Percentiles rank a stretch among this genome's conserved stretches.
phyloP scores from a whole-genome alignment of 2,113 vertebrate genomes.

The Hylia prasina region DNA sequence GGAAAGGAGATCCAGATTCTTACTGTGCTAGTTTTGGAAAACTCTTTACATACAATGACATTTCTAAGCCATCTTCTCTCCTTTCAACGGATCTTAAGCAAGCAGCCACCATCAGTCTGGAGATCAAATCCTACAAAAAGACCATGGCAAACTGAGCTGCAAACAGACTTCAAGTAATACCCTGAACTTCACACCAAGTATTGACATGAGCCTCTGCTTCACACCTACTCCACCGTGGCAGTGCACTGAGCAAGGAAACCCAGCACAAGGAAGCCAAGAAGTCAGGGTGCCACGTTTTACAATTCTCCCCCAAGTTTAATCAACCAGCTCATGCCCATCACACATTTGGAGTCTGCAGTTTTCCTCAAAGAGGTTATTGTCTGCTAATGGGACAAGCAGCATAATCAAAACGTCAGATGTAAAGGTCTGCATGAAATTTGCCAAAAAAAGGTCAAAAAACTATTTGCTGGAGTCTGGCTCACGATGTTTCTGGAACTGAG shows the following conservation, averaged over 20 bases:
- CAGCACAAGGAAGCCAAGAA: background rate
- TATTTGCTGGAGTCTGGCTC: background rate
- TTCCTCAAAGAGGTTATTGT: background rate
- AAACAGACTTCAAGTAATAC: background rate
- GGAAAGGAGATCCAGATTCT: background rate
- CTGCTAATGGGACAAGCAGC: background rate
- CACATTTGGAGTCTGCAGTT: background rate
- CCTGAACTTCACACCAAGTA: background rate
- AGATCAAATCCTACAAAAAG: background rate
- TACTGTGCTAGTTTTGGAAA: background rate
- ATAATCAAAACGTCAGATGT: background rate
- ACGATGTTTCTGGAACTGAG: background rate
- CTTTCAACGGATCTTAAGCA: background rate
- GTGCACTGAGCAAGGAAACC: background rate
- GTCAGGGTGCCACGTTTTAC: background rate
- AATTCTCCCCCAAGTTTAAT: background rate
- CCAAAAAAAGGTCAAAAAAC: background rate
- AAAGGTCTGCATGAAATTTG: background rate
- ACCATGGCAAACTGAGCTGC: background rate
- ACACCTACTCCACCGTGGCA: background rate
- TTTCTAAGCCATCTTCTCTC: background rate
- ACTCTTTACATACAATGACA: background rate
- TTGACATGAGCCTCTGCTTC: accelerated
- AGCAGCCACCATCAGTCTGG: background rate
- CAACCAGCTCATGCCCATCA: background rate